Evolutionary conservation across 2,113 vertebrate species (phyloP), one percentile per base, ranked within the genome.

Genomic region (Mastomys coucha): DNA sequence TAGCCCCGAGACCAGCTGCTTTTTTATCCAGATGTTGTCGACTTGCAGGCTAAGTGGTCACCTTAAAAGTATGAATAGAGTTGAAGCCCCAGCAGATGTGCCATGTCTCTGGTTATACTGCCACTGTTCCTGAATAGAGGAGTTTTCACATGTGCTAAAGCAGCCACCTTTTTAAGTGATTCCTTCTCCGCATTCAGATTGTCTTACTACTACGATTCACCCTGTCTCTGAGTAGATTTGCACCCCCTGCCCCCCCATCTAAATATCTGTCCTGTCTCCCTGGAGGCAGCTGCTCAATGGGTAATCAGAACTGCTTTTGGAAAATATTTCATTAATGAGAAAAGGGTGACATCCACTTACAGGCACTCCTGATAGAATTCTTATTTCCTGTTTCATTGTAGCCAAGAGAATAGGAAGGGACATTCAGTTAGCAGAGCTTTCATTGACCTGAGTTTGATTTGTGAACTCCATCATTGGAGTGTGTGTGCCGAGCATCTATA

Each of bases 381-480:
- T 76, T 49, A 7, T 70, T 69, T 80, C 58, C 51, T 26, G 31
- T 36, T 78, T 39, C 42, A 36, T 11, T 9, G 60, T 31, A 60
- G 51, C 94, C 42, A 58, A 65, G 82, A 87, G 72, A 80, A 7
- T 0, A 8, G 39, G 78, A 56, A 53, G 82, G 72, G n/a, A 14
- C 26, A 8, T 22, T 28, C 69, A 53, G 85, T 39, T 75, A 80
- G 69, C 51, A 56, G 69, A 76, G 93, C 70, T 76, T 80, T 76
- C 96, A 73, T 17, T 95, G 88, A 95, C 91, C 73, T 20, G 69
- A 73, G n/a, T 96, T 97, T 97, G 93, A 96, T 94, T 88, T 96
- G 96, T 96, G 93, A 87, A 96, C 92, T 75, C 63, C 31, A 0
- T 92, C 69, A 31, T 63, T 42, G 28, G 58, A 24, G 75, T 67